Conservation (phyloP, 2,888 invertebrate species). For the Rotaria magnacalcarata region DNA sequence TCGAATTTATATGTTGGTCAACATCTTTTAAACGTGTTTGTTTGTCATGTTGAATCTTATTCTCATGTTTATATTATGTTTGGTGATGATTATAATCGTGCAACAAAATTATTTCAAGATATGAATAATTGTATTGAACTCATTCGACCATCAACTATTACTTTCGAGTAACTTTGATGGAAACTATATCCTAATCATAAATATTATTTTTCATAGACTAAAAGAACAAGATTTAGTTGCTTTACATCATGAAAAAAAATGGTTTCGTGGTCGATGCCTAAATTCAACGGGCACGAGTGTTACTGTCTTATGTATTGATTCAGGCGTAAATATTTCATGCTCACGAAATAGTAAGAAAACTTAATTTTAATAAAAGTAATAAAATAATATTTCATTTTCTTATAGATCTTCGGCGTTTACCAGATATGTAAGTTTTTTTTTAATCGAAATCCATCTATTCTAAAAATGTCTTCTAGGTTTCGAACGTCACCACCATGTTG, state of each 20-base stretch:
- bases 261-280: not conserved
- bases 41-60: not conserved
- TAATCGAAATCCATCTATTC: not conserved
- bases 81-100: slow-evolving; percentile 17
- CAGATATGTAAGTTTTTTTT: not conserved
- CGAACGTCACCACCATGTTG: not conserved
- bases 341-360: not conserved
- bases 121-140: not conserved
- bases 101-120: slow-evolving; percentile 11
- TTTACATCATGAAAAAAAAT: not conserved
- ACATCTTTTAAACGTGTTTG: not conserved
- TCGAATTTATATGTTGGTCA: not conserved
- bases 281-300: not conserved
- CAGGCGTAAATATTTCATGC: not conserved
- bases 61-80: not conserved
- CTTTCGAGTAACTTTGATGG: not conserved
- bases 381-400: not conserved
- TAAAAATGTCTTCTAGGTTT: not conserved
- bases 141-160: not conserved
- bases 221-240: slow-evolving; percentile 1
- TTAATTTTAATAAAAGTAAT: not conserved
- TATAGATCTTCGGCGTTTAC: slow-evolving; percentile 5
- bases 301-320: not conserved
- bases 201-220: not conserved
- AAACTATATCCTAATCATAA: not conserved